Evolutionary conservation across 30 jellyfish, hydroid and myxozoan genomes (phyloP).

Genomic region (Chironex yamaguchii): DNA sequence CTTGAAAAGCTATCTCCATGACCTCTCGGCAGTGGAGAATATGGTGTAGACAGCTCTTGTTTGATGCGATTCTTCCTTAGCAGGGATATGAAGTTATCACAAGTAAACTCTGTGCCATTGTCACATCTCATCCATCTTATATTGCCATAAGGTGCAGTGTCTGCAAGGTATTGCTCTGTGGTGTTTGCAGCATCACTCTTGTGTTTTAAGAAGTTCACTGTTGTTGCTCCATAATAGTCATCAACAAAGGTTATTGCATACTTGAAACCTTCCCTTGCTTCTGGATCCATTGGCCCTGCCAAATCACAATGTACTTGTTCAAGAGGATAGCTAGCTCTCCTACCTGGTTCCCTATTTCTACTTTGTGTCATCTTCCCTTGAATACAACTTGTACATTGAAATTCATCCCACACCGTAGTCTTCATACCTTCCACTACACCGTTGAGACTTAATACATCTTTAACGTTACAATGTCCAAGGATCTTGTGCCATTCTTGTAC

Average conservation of each 20-base stretch:
- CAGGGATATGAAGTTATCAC: slow-evolving; percentile 1
- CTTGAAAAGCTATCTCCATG: slow-evolving; percentile 73
- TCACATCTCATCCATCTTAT: slow-evolving; percentile 26
- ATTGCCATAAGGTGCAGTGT: slow-evolving; percentile 71
- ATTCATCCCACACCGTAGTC: not conserved
- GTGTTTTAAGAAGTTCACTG: slow-evolving; percentile 15
- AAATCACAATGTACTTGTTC: slow-evolving; percentile 39
- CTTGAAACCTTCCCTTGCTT: slow-evolving; percentile 35
- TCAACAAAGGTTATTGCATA: slow-evolving; percentile 51
- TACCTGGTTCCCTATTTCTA: slow-evolving; percentile 22
- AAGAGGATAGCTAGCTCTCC: slow-evolving; percentile 23
- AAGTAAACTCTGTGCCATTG: slow-evolving; percentile 36
- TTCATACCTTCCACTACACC: slow-evolving; percentile 60
- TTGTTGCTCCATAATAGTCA: slow-evolving; percentile 51
- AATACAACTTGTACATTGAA: not conserved
- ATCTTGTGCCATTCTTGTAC: slow-evolving; percentile 67
- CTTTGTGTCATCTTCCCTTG: slow-evolving; percentile 10
- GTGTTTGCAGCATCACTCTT: slow-evolving; percentile 61
- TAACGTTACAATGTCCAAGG: slow-evolving; percentile 62
- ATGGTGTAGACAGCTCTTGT: slow-evolving; percentile 4
- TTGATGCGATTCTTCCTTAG: not conserved
- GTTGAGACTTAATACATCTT: slow-evolving; percentile 46
- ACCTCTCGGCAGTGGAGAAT: slow-evolving; percentile 79
- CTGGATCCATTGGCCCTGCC: slow-evolving; percentile 62
- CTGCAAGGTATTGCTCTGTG: slow-evolving; percentile 56